These are phyloP conservation scores for Amaurobius ferox DNA, from an alignment of 2,888 invertebrate genomes.

Conservation along the genomic window DNA sequence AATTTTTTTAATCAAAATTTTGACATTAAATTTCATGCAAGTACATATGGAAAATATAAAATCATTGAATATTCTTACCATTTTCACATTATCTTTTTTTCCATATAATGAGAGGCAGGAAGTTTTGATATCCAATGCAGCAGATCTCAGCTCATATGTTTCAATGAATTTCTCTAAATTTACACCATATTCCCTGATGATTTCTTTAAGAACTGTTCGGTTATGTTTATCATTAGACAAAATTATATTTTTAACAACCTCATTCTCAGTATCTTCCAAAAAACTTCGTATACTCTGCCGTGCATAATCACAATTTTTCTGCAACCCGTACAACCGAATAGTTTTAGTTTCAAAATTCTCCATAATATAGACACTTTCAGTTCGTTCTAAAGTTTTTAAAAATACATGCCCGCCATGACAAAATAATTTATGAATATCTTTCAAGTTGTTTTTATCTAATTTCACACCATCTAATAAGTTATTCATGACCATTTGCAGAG, in stretches of 20 bases:
- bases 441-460: constrained; percentile 8
- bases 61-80: constrained; percentile 13
- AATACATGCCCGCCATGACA: constrained; percentile 58
- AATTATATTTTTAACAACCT: constrained; percentile 26
- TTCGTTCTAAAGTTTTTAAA: constrained; percentile 34
- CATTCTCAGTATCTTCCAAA: constrained; percentile 49
- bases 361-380: constrained; percentile 30
- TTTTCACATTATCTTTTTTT: constrained; percentile 30
- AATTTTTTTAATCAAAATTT: too few species aligned
- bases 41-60: too few species aligned
- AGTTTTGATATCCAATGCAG: constrained; percentile 37
- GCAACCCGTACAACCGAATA: constrained; percentile 37
- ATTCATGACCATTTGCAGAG: constrained; percentile 28
- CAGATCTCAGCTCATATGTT: constrained; percentile 33
- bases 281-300: constrained; percentile 31
- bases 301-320: constrained; percentile 18
- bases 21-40: too few species aligned
- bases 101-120: constrained; percentile 42
- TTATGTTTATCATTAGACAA: constrained; percentile 26
- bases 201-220: constrained; percentile 35
- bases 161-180: constrained; percentile 51
- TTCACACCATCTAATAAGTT: constrained; percentile 42
- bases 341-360: constrained; percentile 44
- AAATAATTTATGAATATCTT: constrained; percentile 44
- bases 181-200: constrained; percentile 54